Base-by-base conservation (phyloP, 2,888 invertebrate species). In the Eupithecia subumbrata region DNA sequence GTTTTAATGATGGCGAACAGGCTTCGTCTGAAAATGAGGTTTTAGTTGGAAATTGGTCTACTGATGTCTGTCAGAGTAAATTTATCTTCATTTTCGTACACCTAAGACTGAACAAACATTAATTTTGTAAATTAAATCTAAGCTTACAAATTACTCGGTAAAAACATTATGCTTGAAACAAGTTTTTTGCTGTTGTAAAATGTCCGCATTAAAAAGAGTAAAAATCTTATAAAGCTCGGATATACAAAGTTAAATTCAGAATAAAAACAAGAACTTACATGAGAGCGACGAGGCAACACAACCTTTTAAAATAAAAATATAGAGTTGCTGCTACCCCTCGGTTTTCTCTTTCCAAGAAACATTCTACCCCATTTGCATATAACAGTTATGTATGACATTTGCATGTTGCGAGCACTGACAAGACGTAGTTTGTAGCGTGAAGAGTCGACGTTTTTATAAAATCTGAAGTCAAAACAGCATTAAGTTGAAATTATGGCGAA, bases 1-100 rank as follows among this genome's bases (percentile, higher is more conserved):
- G 18, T 72, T 75, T 75, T 75, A 71, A 76, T 76, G 76, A 71
- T 68, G 40, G 67, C 56, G 76, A 71, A 73, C 45, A 69, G 68
- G 68, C 71, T 68, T 72, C 69, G 71, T 72, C 75, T 70, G 70
- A 73, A 68, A 76, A 60, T 76, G 68, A 73, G 45, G 76, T 40
- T 73, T 73, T 67, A 72, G 72, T 75, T 71, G 69, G 52, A 75
- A 75, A 72, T 75, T 64, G 72, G 68, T 68, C 18, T 52, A 40
- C 69, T 71, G 71, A 69, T 73, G 60, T 69, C 63, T 73, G 40
- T 22, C n/a, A 56, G 68, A 3, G 30, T 34, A 64, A 43, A 25
- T 71, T 60, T 40, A 40, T 18, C 16, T 25, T 25, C 12, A 70
- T 37, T n/a, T 43, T 25, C 43, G 25, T n/a, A 63, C 40, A 25